Evolutionary conservation across 2,797 vertebrate genomes (phyloP).

Genomic region (Babyrousa celebensis): DNA sequence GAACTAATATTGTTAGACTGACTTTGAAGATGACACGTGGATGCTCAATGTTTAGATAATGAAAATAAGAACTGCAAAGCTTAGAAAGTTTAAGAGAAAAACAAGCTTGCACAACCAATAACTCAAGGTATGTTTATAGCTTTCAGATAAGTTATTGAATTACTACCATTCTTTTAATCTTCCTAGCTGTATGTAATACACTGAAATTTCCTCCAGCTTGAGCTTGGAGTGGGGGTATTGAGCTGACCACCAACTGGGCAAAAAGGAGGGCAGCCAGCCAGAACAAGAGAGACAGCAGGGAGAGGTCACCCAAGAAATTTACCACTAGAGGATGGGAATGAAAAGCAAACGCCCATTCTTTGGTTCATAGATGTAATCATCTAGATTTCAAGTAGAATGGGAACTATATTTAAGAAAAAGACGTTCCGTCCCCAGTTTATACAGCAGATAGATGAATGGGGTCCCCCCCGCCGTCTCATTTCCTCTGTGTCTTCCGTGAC

Average conservation of each 20-base stretch:
- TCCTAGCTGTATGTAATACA: fast-evolving
- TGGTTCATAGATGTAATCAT: background rate
- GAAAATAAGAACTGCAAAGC: background rate
- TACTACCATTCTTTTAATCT: background rate
- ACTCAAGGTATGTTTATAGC: background rate
- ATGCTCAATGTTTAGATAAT: background rate
- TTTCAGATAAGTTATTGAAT: background rate
- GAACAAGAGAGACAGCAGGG: background rate
- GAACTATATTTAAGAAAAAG: background rate
- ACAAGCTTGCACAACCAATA: background rate
- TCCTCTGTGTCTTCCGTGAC: background rate
- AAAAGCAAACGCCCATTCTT: background rate
- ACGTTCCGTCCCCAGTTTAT: background rate
- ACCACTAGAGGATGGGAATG: fast-evolving
- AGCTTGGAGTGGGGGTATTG: background rate
- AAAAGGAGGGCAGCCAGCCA: background rate
- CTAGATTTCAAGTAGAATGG: background rate
- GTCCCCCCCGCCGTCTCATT: background rate
- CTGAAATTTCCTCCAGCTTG: background rate
- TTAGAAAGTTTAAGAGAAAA: background rate
- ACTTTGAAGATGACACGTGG: background rate
- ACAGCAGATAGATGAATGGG: background rate
- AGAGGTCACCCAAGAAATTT: background rate
- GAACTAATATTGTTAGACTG: background rate
- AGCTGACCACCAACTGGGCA: background rate